Base-by-base conservation (phyloP, 1,140 invertebrate genomes). In the Drosophila sturtevanti region DNA sequence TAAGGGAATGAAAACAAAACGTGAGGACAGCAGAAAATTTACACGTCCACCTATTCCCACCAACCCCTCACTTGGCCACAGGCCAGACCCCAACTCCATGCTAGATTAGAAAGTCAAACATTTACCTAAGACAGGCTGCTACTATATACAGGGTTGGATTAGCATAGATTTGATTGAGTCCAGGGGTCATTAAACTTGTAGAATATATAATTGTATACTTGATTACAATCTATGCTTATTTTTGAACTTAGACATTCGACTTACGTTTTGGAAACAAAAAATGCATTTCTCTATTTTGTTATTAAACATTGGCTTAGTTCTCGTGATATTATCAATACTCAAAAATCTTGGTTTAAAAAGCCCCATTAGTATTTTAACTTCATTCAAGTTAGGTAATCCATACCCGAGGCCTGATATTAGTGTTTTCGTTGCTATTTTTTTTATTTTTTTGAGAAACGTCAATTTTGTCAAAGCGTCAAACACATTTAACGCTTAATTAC, bases 1-100 rank as follows among this genome's bases (percentile, higher is more conserved):
- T 87, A 86, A 77, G 79, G 44, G 82, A 87, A 86, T 75, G 72
- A 87, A 81, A 77, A 87, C 82, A 81, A 87, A 70, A 60, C 65
- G 66, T 56, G 48, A 16, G 12, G 62, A 37, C 58, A 75, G 51
- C 58, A 58, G 58, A 34, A 81, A 74, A 70, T 76, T 72, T 82
- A 66, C 79, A 64, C 64, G 59, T 68, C 64, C 34, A 12, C 34
- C 22, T 31, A 31, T 31, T 6, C 5, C 51, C 38, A 16, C 14
- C 16, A 14, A 14, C 14, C 41, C 7, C 9, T 16, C 7, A n/a
- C 37, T 4, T 3, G 14, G 37, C n/a, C 41, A 18, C 41, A 48
- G 41, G 41, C 41, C 12, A 48, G 9, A 18, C 41, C 41, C 41
- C 16, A 21, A 48, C 9, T 18, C 24, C 27, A 14, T 9, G 24